Conservation (phyloP, 2,888 invertebrate genomes). For the Coronaproctus castanopsis region DNA sequence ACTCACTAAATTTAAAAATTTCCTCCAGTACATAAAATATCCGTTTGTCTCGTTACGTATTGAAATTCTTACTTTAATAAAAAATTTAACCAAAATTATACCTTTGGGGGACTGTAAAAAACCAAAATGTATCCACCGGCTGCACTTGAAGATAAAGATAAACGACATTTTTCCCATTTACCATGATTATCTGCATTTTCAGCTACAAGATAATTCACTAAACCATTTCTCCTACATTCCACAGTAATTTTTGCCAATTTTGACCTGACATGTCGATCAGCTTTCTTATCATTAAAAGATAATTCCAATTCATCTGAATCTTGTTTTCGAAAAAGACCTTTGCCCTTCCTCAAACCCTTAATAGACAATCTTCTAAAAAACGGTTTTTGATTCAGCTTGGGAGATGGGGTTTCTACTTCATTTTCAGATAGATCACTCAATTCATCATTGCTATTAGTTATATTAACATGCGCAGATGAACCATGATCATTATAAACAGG, state of each 20-base stretch:
- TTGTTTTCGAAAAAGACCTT: slow-evolving; percentile 72
- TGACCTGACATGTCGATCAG: slow-evolving; percentile 55
- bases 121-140: slow-evolving; percentile 87
- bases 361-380: slow-evolving; percentile 73
- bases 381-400: slow-evolving; percentile 9
- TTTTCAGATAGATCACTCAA: slow-evolving; percentile 12
- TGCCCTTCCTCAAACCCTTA: slow-evolving; percentile 62
- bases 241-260: slow-evolving; percentile 80
- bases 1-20: no score
- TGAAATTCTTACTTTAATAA: no score
- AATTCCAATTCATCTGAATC: slow-evolving; percentile 69
- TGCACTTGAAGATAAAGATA: slow-evolving; percentile 67
- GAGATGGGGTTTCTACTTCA: slow-evolving; percentile 8
- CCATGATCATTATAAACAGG: neutral
- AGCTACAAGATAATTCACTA: slow-evolving; percentile 77
- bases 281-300: slow-evolving; percentile 25
- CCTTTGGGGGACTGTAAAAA: slow-evolving; percentile 87
- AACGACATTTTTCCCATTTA: slow-evolving; percentile 83
- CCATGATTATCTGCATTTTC: slow-evolving; percentile 74
- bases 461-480: neutral
- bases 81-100: no score
- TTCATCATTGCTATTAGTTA: slow-evolving; percentile 10
- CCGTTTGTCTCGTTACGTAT: no score
- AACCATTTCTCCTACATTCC: slow-evolving; percentile 81
- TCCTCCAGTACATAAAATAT: no score